Conservation (phyloP, 2,113 vertebrate genomes). For the Hippocampus abdominalis region DNA sequence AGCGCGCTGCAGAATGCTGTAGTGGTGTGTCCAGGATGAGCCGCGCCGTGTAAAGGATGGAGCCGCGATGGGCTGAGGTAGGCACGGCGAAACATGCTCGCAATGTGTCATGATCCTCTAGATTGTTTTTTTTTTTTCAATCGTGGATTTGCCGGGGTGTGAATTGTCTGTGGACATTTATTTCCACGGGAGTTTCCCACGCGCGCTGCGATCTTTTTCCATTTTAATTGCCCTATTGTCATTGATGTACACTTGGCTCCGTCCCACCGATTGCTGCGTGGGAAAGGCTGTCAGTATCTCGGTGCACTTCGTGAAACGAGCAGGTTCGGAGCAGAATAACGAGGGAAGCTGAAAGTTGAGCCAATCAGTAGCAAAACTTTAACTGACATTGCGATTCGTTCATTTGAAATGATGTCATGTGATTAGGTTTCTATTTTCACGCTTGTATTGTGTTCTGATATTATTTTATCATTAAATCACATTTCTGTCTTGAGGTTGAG, state of each 20-base stretch:
- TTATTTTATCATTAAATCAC: background rate
- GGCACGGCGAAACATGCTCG: background rate
- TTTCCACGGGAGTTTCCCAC: background rate
- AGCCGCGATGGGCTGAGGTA: constrained; percentile 3
- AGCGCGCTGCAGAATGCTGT: constrained; percentile 61
- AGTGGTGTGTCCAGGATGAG: background rate
- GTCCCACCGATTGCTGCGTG: constrained; percentile 1
- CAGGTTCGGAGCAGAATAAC: background rate
- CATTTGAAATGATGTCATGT: background rate
- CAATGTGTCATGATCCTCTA: too few species aligned
- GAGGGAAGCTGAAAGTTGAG: background rate
- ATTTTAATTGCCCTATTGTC: constrained; percentile 1
- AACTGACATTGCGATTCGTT: background rate
- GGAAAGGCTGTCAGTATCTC: background rate
- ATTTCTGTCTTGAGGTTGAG: background rate
- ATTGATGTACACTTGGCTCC: background rate
- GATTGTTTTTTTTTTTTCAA: background rate
- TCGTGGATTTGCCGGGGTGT: background rate
- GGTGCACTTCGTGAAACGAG: background rate
- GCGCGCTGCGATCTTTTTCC: background rate
- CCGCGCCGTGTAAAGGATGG: background rate
- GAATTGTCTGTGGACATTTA: background rate
- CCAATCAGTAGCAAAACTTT: background rate
- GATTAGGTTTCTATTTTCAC: background rate
- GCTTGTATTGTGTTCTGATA: background rate